These are phyloP conservation scores for Drosophila lacteicornis DNA, from an alignment of 1,140 invertebrate species.

Conservation along the genomic window DNA sequence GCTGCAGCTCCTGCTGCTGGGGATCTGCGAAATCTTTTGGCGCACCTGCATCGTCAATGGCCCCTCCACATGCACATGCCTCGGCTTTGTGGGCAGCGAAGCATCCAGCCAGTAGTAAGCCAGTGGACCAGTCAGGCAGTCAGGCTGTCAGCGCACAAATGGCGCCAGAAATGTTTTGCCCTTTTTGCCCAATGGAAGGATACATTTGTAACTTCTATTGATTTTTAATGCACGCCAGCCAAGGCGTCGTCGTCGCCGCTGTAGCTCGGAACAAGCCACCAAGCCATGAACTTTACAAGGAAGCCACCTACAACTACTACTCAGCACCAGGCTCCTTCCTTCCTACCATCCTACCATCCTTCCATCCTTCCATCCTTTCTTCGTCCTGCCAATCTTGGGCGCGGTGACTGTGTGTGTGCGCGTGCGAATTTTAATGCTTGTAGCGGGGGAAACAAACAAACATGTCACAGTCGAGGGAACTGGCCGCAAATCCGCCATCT, in stretches of 20 bases:
- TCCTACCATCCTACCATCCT: too few species aligned
- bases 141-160: conserved; percentile 51
- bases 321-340: conserved; percentile 15
- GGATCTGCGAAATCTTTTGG: conserved; percentile 15
- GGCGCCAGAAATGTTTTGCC: conserved; percentile 54
- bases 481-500: conserved; percentile 59
- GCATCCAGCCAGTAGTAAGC: conserved; percentile 8
- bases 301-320: conserved; percentile 35
- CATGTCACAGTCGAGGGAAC: conserved; percentile 65
- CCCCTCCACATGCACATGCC: conserved; percentile 5
- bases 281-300: conserved; percentile 52
- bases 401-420: neutral
- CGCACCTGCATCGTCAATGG: conserved; percentile 12
- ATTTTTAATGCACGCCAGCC: conserved; percentile 75
- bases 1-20: neutral
- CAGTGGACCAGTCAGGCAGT: conserved; percentile 27
- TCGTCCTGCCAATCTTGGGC: conserved; percentile 5
- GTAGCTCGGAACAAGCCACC: conserved; percentile 39
- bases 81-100: conserved; percentile 22
- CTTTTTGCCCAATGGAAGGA: conserved; percentile 57
- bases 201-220: conserved; percentile 80
- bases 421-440: conserved; percentile 60
- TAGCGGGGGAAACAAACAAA: conserved; percentile 61
- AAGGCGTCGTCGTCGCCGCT: conserved; percentile 33
- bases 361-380: neutral